phyloP scores from a whole-genome alignment of 2,797 vertebrate species.

The Cossypha heuglini region DNA sequence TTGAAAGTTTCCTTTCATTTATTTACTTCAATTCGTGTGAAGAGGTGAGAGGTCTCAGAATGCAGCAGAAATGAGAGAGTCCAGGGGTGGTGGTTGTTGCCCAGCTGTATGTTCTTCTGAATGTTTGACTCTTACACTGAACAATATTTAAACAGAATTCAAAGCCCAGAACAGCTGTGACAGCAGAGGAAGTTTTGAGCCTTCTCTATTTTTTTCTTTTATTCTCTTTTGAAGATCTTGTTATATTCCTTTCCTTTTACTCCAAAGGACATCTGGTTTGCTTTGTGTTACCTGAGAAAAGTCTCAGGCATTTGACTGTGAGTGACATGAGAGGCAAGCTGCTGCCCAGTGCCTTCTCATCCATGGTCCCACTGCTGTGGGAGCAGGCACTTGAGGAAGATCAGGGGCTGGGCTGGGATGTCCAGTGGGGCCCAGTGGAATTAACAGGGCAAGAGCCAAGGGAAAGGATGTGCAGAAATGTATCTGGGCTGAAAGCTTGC shows the following conservation, averaged over 20 bases:
- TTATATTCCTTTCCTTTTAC: not conserved
- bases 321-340: not conserved
- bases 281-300: not conserved
- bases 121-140: slow-evolving; percentile 13
- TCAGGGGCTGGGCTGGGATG: not conserved
- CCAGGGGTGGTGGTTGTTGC: not conserved
- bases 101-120: not conserved
- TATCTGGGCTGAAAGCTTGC: not conserved
- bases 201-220: not conserved
- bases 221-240: not conserved
- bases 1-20: not conserved
- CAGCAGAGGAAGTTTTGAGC: not conserved
- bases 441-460: not conserved
- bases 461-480: not conserved
- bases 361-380: not conserved
- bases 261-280: not conserved
- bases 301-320: rapidly evolving
- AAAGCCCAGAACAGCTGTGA: not conserved
- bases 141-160: slow-evolving; percentile 19
- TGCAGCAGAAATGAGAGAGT: not conserved
- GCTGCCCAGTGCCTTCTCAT: not conserved
- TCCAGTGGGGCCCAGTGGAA: not conserved
- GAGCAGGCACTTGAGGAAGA: not conserved
- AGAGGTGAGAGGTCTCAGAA: not conserved
- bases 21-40: not conserved